Base-by-base conservation (phyloP, 1,140 invertebrate genomes). In the Pogonus chalceus region DNA sequence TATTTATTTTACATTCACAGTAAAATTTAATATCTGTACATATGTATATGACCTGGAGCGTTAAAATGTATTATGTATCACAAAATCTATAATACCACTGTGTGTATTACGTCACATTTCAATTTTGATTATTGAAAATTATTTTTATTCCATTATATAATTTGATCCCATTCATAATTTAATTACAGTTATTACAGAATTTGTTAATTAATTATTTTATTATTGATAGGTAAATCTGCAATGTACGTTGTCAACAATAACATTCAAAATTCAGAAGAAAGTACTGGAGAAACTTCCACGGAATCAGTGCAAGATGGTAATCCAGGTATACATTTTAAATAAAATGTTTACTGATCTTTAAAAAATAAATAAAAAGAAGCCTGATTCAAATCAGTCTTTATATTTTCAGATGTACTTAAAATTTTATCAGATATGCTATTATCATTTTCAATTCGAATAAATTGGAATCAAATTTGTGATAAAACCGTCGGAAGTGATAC, bases 391-490 rank as follows among this genome's bases (percentile, higher is more conserved):
- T 43, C n/a, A 53, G 10, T 10, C 48, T 53, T 18, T 12, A 43
- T 48, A 20, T 20, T 10, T 7, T 49, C 21, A 53, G 31, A 26
- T 47, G 18, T 43, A 43, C 3, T 16, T 12, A 43, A 43, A 43
- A 16, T 39, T 14, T n/a, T 56, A 24, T 80, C 80, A 31, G 83
- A 88, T 60, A 66, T 88, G 21, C 62, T 90, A n/a, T 72, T 90
- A 9, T 85, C 87, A 3, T 90, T 90, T 68, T 90, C 87, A 9
- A 74, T 87, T 46, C 77, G 79, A 53, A 78, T 80, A 22, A 90
- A 90, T 63, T 71, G 89, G 60, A 79, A 78, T 60, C 82, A 82
- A 43, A 90, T 90, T 59, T 87, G 87, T 62, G 86, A 89, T 65
- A 74, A 81, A 54, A 77, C 79, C 3, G 87, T 90, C 7, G 87